Conservation (phyloP, 1,140 invertebrate species). For the Drosophila ironensis region DNA sequence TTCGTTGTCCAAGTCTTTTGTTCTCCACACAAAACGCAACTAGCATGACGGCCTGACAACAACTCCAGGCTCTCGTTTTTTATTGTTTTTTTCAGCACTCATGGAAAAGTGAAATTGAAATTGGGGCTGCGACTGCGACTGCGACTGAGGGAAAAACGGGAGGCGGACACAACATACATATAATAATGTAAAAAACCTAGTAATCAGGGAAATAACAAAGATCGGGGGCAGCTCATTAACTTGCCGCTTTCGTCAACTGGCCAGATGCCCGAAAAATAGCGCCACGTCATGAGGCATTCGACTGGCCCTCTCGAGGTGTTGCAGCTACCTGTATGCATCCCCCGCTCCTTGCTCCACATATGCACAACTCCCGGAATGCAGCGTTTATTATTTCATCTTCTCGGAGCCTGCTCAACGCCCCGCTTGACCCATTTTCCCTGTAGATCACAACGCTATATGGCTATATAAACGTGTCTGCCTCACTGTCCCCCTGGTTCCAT, state of each 20-base stretch:
- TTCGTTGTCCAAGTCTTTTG: constrained; percentile 65
- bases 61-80: constrained; percentile 29
- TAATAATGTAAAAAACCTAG: constrained; percentile 57
- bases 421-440: constrained; percentile 66
- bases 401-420: constrained; percentile 43
- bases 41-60: constrained; percentile 59
- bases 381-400: constrained; percentile 46
- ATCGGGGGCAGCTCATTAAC: constrained; percentile 70
- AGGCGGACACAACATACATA: constrained; percentile 21
- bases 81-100: too few relatives aligned
- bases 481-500: constrained; percentile 48
- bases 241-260: constrained; percentile 76
- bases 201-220: constrained; percentile 71
- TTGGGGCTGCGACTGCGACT: too few relatives aligned
- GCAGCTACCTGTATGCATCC: constrained; percentile 30
- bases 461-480: background rate
- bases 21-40: constrained; percentile 38
- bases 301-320: constrained; percentile 34
- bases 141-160: constrained; percentile 1
- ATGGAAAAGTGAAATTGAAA: constrained; percentile 73
- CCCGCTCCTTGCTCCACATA: constrained; percentile 13
- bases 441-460: background rate
- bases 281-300: constrained; percentile 64
- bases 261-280: constrained; percentile 57
- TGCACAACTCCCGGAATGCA: constrained; percentile 42